These are phyloP conservation scores for Osedax frankpressi DNA, from an alignment of 2,888 invertebrate species.

Conservation along the genomic window DNA sequence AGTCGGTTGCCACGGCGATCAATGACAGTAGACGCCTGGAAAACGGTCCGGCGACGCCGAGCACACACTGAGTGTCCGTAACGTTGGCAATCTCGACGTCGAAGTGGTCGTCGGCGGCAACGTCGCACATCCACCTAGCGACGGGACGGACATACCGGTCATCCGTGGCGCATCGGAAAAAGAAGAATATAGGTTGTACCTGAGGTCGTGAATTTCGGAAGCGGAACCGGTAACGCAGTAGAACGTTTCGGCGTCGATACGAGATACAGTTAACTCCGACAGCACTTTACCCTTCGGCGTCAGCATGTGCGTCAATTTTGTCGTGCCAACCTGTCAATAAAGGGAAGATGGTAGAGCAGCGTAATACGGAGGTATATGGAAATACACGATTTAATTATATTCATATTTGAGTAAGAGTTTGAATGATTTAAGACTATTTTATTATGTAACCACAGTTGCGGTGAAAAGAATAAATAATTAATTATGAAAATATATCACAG, in stretches of 20 bases:
- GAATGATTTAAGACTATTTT: too few species aligned
- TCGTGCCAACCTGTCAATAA: slow-evolving; percentile 36
- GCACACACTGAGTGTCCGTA: slow-evolving; percentile 38
- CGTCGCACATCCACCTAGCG: slow-evolving; percentile 42
- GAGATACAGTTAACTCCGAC: slow-evolving; percentile 46
- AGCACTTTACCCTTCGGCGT: slow-evolving; percentile 45
- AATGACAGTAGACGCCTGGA: slow-evolving; percentile 36
- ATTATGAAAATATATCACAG: too few species aligned
- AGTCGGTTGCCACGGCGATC: slow-evolving; percentile 10
- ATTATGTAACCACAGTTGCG: too few species aligned
- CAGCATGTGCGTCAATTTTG: slow-evolving; percentile 44
- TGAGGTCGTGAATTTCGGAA: slow-evolving; percentile 47
- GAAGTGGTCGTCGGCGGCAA: slow-evolving; percentile 28
- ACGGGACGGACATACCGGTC: too few species aligned
- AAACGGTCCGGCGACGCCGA: slow-evolving; percentile 44
- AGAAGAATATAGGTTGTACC: too few species aligned
- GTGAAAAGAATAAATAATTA: too few species aligned
- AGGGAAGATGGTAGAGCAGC: too few species aligned
- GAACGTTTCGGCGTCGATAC: slow-evolving; percentile 37
- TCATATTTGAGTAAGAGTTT: too few species aligned
- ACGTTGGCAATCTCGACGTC: slow-evolving; percentile 37
- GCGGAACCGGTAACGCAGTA: slow-evolving; percentile 47
- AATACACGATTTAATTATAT: too few species aligned
- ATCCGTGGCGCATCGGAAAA: too few species aligned
- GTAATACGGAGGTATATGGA: too few species aligned